Percentiles rank a stretch among this genome's conserved stretches.
Conservation (phyloP, 2,797 vertebrate species). For the Schizothorax lantsangensis region DNA sequence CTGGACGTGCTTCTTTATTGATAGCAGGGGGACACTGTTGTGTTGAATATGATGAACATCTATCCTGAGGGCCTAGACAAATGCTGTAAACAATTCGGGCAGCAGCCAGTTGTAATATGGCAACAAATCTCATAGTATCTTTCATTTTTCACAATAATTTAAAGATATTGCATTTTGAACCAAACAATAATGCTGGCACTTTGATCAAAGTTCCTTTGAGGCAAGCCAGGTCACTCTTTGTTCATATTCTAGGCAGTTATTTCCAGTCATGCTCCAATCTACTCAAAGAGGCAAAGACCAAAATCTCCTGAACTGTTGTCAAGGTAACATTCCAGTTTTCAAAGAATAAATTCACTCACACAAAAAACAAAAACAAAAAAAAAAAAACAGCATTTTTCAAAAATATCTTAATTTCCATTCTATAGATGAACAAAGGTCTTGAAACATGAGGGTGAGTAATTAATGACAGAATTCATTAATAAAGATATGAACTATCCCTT, state of each 20-base stretch:
- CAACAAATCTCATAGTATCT: background rate
- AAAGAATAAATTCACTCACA: background rate
- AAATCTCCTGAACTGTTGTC: background rate
- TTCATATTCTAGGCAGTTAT: background rate
- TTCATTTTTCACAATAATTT: background rate
- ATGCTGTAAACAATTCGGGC: background rate
- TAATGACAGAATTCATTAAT: background rate
- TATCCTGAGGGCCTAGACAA: background rate
- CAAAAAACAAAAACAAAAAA: too few species aligned
- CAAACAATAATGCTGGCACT: background rate
- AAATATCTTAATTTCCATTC: background rate
- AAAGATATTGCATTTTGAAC: background rate
- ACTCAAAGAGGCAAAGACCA: background rate
- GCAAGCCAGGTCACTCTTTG: background rate
- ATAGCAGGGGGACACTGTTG: background rate
- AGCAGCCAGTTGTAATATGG: background rate
- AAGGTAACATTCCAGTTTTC: background rate
- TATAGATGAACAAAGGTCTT: background rate
- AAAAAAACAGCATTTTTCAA: background rate
- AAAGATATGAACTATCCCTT: background rate
- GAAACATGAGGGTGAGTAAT: background rate
- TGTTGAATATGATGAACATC: background rate
- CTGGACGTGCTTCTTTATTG: constrained; percentile 12
- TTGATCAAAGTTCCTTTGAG: background rate
- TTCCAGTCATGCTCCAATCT: background rate